These are phyloP conservation scores for Drosophila cyrtoloma DNA, from an alignment of 2,888 invertebrate genomes.

Conservation along the genomic window DNA sequence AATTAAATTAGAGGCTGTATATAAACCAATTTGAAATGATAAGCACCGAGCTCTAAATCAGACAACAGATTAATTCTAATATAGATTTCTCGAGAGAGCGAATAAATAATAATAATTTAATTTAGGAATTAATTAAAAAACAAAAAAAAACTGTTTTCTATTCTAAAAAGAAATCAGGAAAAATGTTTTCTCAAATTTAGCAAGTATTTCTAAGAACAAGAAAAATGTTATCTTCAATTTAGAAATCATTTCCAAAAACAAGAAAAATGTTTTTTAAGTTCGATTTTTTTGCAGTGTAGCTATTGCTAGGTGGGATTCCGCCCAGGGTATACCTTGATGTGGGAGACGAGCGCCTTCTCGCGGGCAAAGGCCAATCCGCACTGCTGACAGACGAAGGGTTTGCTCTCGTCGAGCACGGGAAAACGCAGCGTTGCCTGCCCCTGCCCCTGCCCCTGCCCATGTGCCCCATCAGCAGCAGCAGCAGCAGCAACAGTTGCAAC, in stretches of 20 bases:
- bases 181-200: background rate
- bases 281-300: background rate
- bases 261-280: background rate
- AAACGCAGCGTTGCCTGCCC: constrained; percentile 75
- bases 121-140: too few relatives aligned
- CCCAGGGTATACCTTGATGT: constrained; percentile 87
- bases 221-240: background rate
- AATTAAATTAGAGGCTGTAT: too few relatives aligned
- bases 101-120: too few relatives aligned
- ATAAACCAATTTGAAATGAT: too few relatives aligned
- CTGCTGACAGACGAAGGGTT: constrained; percentile 92
- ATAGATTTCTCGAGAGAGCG: too few relatives aligned
- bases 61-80: too few relatives aligned
- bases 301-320: background rate
- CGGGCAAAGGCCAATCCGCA: constrained; percentile 92
- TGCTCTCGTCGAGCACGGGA: constrained; percentile 89
- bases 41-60: too few relatives aligned
- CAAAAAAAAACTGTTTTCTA: too few relatives aligned
- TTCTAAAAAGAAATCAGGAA: too few relatives aligned
- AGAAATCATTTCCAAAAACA: background rate
- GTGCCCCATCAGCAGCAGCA: constrained; percentile 14
- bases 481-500: background rate
- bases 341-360: constrained; percentile 92
- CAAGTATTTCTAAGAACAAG: too few relatives aligned
- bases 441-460: constrained; percentile 5